Evolutionary conservation across 1,140 invertebrate species (phyloP), one percentile per base, ranked within the genome.

Genomic region (Drosophila insularis): DNA sequence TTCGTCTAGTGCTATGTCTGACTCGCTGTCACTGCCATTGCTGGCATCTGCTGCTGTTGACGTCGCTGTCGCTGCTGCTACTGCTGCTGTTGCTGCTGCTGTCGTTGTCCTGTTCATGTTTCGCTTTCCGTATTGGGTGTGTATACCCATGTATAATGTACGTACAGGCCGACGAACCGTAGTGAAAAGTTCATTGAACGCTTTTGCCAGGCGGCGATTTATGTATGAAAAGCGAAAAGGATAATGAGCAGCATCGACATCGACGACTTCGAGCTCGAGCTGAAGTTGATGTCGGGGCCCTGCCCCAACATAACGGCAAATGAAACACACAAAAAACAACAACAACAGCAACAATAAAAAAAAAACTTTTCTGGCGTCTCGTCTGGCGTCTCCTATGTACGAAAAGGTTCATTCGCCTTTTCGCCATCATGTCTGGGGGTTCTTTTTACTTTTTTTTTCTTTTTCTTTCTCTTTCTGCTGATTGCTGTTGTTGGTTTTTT

Each of bases 41-140:
- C 43, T 14, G 14, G 27, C 37, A 11, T n/a, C 39, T 39, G 37
- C 50, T 62, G 50, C 68, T 39, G 31, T 11, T 50, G 60, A 10
- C 58, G 39, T 68, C 50, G 37, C 54, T 50, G 43, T 32, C 27
- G 58, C 39, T 71, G 74, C 53, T n/a, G 68, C 61, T 69, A 63
- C 66, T n/a, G 19, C 58, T 46, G 37, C 62, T 68, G 53, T 56
- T 63, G 80, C 67, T 74, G 59, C 61, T 71, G 74, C 74, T 80
- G 80, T 78, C 76, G 78, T 84, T 89, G 85, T 89, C 84, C 77
- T 90, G 79, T 82, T 75, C 80, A 80, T 89, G 81, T 90, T 91
- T 91, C 90, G 90, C 90, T 91, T 91, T 91, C 84, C 86, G 84
- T 91, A 90, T 91, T 87, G 86, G 90, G 90, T 91, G 86, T 91